Conservation (phyloP, 35 echinoderm and acorn worm species). For the Strongylocentrotus purpuratus region DNA sequence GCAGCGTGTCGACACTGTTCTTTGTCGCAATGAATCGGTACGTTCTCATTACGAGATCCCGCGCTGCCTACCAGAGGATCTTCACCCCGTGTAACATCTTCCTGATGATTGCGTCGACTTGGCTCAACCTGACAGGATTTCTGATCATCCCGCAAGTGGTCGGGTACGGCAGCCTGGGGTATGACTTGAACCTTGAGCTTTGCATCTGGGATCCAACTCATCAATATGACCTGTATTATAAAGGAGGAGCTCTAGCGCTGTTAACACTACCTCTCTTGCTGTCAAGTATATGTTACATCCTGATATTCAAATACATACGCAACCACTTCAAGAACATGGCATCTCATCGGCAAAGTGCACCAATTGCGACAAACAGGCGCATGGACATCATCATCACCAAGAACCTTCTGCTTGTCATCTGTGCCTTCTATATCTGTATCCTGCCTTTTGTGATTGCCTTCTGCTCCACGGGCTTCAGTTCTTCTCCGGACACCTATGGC, state of each 20-base stretch:
- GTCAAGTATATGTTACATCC: not conserved
- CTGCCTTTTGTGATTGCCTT: slow-evolving; percentile 35
- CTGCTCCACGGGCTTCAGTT: not conserved
- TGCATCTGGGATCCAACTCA: slow-evolving; percentile 36
- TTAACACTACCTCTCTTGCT: not conserved
- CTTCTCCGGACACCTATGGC: not conserved
- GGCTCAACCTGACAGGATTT: not conserved
- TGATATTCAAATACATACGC: not conserved
- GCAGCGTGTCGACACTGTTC: slow-evolving; percentile 82
- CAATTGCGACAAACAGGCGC: not conserved
- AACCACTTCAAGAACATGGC: not conserved
- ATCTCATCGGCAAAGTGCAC: slow-evolving; percentile 23
- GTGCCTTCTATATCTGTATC: slow-evolving; percentile 32
- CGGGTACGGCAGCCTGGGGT: slow-evolving; percentile 14
- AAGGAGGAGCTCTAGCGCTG: not conserved
- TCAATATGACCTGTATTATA: not conserved
- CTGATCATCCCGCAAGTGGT: not conserved
- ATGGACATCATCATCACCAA: slow-evolving; percentile 47
- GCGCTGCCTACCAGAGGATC: slow-evolving; percentile 16
- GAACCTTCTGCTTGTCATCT: slow-evolving; percentile 16
- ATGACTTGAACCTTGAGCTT: slow-evolving; percentile 10
- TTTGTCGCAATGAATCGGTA: slow-evolving; percentile 75
- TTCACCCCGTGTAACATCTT: not conserved
- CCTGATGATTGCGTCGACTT: slow-evolving; percentile 13
- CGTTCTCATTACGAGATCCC: slow-evolving; percentile 62